These are phyloP conservation scores for Capreolus pygargus DNA, from an alignment of 2,113 vertebrate genomes.

Conservation along the genomic window DNA sequence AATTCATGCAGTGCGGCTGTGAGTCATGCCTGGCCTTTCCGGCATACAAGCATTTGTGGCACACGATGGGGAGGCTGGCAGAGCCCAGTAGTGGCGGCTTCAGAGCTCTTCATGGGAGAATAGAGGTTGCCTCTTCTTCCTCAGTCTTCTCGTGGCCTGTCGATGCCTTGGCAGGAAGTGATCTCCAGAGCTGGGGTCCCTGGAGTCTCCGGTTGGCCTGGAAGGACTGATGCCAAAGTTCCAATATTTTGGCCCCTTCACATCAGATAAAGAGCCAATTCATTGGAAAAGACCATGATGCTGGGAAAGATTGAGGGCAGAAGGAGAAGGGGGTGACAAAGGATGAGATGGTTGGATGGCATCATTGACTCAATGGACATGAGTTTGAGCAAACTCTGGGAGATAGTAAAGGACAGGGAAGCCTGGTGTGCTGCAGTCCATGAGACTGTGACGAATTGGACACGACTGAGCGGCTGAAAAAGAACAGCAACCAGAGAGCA, in stretches of 20 bases:
- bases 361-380: not conserved
- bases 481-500: not conserved
- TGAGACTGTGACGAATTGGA: not conserved
- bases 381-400: not conserved
- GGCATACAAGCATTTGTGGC: rapidly evolving
- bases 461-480: not conserved
- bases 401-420: not conserved
- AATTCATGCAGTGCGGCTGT: rapidly evolving
- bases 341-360: not conserved
- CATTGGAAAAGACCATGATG: not conserved
- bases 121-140: rapidly evolving
- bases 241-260: not conserved
- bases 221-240: not conserved
- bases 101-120: not conserved
- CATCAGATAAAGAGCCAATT: not conserved
- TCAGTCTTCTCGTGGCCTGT: not conserved
- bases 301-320: not conserved
- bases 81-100: rapidly evolving
- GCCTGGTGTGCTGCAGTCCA: not conserved
- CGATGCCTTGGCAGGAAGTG: rapidly evolving
- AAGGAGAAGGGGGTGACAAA: not conserved
- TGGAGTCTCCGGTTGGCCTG: not conserved
- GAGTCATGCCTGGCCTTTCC: not conserved
- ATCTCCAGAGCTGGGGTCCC: not conserved
- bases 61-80: rapidly evolving